phyloP scores from a whole-genome alignment of 2,113 vertebrate species.

The Aix galericulata region DNA sequence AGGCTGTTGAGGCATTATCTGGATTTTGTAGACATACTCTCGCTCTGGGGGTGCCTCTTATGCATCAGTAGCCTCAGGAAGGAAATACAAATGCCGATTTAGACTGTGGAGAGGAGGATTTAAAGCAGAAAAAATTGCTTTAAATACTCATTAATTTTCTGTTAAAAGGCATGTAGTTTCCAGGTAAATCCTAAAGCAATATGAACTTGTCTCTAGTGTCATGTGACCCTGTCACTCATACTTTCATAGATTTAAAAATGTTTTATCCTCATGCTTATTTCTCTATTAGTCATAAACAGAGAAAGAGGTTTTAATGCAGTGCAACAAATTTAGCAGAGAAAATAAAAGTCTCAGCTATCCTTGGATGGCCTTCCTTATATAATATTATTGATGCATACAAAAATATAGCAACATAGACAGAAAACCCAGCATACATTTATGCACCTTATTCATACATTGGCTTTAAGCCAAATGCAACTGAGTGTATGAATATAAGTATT shows the following conservation, averaged over 20 bases:
- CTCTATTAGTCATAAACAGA: conserved; percentile 13
- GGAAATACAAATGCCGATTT: conserved; percentile 3
- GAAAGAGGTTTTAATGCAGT: conserved; percentile 40
- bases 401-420: conserved; percentile 5
- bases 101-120: background rate
- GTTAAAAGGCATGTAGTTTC: background rate
- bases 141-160: background rate
- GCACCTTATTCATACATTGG: conserved; percentile 31
- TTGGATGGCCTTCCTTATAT: conserved; percentile 11
- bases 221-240: background rate
- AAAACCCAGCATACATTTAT: conserved; percentile 3
- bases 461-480: conserved; percentile 22
- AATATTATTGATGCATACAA: conserved; percentile 3
- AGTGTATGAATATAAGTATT: background rate
- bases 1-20: background rate
- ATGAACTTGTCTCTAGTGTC: background rate
- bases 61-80: background rate
- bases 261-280: background rate
- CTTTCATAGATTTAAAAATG: background rate
- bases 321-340: background rate
- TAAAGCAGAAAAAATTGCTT: background rate
- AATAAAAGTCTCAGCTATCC: background rate
- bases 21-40: background rate
- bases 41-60: background rate
- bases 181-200: background rate